Conservation (phyloP, 2,113 vertebrate species). For the Ammodytes dubius region DNA sequence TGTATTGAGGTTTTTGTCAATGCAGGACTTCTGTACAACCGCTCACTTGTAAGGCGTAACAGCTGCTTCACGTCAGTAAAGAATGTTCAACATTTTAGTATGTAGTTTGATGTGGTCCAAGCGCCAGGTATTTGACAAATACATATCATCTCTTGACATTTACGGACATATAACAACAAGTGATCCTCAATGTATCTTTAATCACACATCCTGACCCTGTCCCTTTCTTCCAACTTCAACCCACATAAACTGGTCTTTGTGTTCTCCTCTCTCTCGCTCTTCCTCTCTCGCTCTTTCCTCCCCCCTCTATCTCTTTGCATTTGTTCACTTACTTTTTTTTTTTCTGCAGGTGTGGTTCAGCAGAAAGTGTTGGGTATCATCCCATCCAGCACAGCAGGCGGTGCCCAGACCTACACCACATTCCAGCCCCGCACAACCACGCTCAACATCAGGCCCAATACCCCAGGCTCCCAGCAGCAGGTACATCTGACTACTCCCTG, state of each 20-base stretch:
- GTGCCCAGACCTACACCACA: constrained; percentile 93
- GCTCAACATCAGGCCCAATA: constrained; percentile 92
- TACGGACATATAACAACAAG: neutral
- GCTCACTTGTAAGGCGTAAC: constrained; percentile 35
- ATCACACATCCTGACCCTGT: too few relatives aligned
- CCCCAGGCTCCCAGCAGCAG: constrained; percentile 88
- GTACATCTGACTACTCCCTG: constrained; percentile 60
- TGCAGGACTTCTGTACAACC: constrained; percentile 32
- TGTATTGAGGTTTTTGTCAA: constrained; percentile 61
- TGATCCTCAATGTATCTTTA: neutral
- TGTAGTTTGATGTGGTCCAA: constrained; percentile 9
- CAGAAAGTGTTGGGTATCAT: constrained; percentile 98
- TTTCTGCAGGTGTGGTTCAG: constrained; percentile 85
- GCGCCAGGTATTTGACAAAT: neutral
- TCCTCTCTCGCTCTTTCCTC: neutral
- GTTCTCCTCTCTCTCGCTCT: neutral
- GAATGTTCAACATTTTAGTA: neutral
- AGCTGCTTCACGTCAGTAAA: constrained; percentile 34
- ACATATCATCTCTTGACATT: neutral
- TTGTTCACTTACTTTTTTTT: neutral
- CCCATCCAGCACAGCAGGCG: constrained; percentile 90
- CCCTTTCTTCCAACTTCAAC: neutral
- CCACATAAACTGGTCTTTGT: neutral
- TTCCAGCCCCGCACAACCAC: constrained; percentile 95
- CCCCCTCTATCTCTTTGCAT: neutral